A percentile compares a stretch with the other conserved stretches of the same genome.
Evolutionary conservation across 2,113 vertebrate genomes (phyloP).

Genomic region (Saiga tatarica): DNA sequence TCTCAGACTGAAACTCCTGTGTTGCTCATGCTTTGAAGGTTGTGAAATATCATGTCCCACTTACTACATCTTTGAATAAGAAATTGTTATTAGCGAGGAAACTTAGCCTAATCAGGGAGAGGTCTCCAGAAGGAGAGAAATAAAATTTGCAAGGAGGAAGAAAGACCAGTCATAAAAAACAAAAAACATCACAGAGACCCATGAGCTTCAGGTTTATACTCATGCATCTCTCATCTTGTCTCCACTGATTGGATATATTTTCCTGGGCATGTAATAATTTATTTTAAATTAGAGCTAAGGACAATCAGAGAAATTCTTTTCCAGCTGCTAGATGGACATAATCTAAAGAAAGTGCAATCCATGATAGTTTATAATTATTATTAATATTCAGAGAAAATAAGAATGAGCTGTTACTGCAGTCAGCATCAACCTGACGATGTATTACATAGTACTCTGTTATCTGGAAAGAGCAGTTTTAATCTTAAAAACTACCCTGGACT

Average conservation of each 20-base stretch:
- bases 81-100: background rate
- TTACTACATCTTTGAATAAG: background rate
- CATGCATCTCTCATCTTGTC: background rate
- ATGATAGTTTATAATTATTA: background rate
- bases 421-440: background rate
- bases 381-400: background rate
- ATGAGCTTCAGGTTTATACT: background rate
- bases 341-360: background rate
- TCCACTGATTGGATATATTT: background rate
- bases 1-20: background rate
- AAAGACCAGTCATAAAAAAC: background rate
- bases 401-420: background rate
- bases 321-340: background rate
- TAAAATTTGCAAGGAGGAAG: background rate
- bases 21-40: background rate
- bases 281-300: background rate
- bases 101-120: background rate
- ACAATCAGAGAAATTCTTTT: background rate
- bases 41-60: background rate
- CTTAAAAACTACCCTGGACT: background rate
- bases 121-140: background rate
- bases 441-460: background rate
- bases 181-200: background rate
- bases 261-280: background rate
- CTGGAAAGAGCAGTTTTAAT: background rate